phyloP scores from a whole-genome alignment of 2,888 invertebrate genomes.

The Herminia tarsipennalis region DNA sequence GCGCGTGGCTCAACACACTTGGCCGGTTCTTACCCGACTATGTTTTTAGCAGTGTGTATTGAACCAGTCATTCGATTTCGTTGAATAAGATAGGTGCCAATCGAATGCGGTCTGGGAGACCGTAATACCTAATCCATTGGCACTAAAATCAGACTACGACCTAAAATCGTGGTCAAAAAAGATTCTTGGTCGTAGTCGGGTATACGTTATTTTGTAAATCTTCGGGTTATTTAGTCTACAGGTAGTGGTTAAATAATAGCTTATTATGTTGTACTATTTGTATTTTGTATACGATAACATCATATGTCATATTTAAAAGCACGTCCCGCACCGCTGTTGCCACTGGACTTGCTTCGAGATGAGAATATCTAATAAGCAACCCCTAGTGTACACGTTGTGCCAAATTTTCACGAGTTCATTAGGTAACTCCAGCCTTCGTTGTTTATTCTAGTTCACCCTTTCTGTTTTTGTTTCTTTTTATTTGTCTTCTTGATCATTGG shows the following conservation, averaged over 20 bases:
- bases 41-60: too few relatives aligned
- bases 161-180: too few relatives aligned
- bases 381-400: conserved; percentile 63
- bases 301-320: conserved; percentile 52
- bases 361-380: conserved; percentile 74
- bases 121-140: too few relatives aligned
- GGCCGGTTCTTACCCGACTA: too few relatives aligned
- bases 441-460: conserved; percentile 70
- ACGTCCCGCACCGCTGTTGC: conserved; percentile 51
- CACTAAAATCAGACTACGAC: too few relatives aligned
- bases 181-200: too few relatives aligned
- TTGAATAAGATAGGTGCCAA: too few relatives aligned
- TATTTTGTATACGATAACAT: conserved; percentile 27
- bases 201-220: too few relatives aligned
- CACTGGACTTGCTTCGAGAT: conserved; percentile 59
- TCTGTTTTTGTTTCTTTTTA: conserved; percentile 58
- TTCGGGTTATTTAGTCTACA: neutral
- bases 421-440: conserved; percentile 69
- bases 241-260: neutral
- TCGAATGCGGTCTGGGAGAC: too few relatives aligned
- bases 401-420: conserved; percentile 75
- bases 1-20: too few relatives aligned
- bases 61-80: too few relatives aligned
- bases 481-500: conserved; percentile 61
- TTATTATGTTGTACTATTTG: neutral